Percentiles rank a stretch among this genome's conserved stretches.
Conservation (phyloP, 2,888 invertebrate genomes). For the Lycophotia porphyrea region DNA sequence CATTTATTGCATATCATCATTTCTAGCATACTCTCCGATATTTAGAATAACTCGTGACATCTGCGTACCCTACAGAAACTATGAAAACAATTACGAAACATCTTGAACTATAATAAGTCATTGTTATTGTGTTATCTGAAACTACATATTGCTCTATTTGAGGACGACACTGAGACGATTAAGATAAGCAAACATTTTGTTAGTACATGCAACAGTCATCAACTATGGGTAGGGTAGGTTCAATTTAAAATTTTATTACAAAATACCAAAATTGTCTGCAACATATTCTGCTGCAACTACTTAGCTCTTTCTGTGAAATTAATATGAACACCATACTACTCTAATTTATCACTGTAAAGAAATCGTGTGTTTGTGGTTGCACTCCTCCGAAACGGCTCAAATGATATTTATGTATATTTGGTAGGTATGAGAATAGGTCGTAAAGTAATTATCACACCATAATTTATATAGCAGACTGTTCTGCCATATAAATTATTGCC, state of each 20-base stretch:
- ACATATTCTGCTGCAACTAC: neutral
- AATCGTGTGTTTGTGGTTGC: too few species aligned
- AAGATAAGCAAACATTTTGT: neutral
- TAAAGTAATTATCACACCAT: too few species aligned
- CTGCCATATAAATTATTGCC: too few species aligned
- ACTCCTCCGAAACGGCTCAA: too few species aligned
- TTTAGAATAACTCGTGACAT: neutral
- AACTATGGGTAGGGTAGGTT: neutral
- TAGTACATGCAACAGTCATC: neutral
- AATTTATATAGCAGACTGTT: too few species aligned
- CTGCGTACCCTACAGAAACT: neutral
- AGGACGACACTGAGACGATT: constrained; percentile 5
- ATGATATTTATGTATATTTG: too few species aligned
- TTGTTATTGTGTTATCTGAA: constrained; percentile 7
- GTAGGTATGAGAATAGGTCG: too few species aligned
- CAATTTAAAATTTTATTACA: neutral
- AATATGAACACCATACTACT: neutral
- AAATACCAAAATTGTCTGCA: neutral
- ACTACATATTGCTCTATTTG: neutral
- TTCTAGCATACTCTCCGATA: neutral
- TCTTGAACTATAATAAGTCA: too few species aligned
- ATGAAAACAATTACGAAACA: neutral
- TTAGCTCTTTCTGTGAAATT: neutral
- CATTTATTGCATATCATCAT: neutral
- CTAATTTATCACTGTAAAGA: too few species aligned